A percentile compares a stretch with the other conserved stretches of the same genome.
These are phyloP conservation scores for Sesamia inferens DNA, from an alignment of 2,888 invertebrate species.

Conservation along the genomic window DNA sequence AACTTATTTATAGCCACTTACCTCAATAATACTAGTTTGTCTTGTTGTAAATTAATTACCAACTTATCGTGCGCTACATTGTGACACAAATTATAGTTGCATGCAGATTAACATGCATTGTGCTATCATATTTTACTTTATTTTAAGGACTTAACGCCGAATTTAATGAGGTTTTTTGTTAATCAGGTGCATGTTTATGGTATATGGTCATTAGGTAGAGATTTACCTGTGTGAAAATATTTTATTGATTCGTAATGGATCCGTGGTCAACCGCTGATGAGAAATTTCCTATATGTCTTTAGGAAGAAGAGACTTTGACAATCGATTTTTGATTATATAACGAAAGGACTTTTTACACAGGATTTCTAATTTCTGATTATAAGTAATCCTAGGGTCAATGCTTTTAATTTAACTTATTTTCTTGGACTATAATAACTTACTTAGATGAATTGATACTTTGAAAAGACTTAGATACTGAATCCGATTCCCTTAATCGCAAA, in stretches of 20 bases:
- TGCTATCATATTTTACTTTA: conserved; percentile 10
- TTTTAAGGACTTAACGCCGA: background rate
- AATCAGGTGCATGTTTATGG: background rate
- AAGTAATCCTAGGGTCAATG: background rate
- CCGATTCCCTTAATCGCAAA: too few species aligned
- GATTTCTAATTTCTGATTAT: background rate
- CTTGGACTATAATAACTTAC: background rate
- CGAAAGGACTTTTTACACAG: background rate
- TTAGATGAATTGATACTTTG: too few species aligned
- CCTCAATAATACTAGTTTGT: conserved; percentile 75
- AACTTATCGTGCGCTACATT: conserved; percentile 29
- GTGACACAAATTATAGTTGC: conserved; percentile 21
- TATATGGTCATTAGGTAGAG: background rate
- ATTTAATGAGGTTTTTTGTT: background rate
- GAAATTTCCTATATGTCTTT: background rate
- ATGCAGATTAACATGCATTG: conserved; percentile 19
- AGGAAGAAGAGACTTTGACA: background rate
- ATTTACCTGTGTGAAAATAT: background rate
- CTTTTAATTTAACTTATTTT: background rate
- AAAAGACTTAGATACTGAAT: background rate
- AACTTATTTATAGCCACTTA: conserved; percentile 82
- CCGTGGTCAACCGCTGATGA: background rate
- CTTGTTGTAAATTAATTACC: conserved; percentile 48
- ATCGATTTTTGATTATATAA: background rate
- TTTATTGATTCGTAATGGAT: background rate